Evolutionary conservation across 2,888 invertebrate genomes (phyloP).

Genomic region (Lasiommata megera): DNA sequence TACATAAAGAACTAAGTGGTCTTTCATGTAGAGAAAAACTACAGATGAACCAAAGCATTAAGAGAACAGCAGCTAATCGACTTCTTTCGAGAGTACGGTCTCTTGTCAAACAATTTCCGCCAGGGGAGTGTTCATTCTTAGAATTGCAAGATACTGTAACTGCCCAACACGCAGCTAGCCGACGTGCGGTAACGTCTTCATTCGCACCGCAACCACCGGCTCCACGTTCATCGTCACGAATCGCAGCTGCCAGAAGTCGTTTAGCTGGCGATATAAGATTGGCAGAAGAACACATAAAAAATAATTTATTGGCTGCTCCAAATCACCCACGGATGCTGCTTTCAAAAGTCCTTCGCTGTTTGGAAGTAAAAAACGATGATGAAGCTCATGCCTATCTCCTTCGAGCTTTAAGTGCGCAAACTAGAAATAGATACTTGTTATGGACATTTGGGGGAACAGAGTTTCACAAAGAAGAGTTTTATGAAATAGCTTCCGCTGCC

Average conservation of each 20-base stretch:
- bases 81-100: conserved; percentile 59
- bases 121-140: conserved; percentile 52
- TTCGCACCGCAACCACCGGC: conserved; percentile 64
- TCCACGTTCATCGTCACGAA: conserved; percentile 39
- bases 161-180: conserved; percentile 61
- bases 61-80: conserved; percentile 67
- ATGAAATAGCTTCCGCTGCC: conserved; percentile 52
- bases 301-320: conserved; percentile 44
- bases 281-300: conserved; percentile 47
- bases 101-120: conserved; percentile 64
- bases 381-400: conserved; percentile 54
- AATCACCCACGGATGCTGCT: conserved; percentile 55
- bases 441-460: conserved; percentile 63
- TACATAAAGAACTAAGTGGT: conserved; percentile 64
- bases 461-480: conserved; percentile 50
- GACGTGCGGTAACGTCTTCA: conserved; percentile 66
- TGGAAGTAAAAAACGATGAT: conserved; percentile 52
- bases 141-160: conserved; percentile 67
- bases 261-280: conserved; percentile 56
- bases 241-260: conserved; percentile 55
- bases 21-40: conserved; percentile 56
- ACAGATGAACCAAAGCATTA: conserved; percentile 67
- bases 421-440: conserved; percentile 59
- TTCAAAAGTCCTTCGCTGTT: conserved; percentile 54
- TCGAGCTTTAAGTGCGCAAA: conserved; percentile 49